These are phyloP conservation scores for Nemapogon koenigi DNA, from an alignment of 2,888 invertebrate genomes.

Conservation along the genomic window DNA sequence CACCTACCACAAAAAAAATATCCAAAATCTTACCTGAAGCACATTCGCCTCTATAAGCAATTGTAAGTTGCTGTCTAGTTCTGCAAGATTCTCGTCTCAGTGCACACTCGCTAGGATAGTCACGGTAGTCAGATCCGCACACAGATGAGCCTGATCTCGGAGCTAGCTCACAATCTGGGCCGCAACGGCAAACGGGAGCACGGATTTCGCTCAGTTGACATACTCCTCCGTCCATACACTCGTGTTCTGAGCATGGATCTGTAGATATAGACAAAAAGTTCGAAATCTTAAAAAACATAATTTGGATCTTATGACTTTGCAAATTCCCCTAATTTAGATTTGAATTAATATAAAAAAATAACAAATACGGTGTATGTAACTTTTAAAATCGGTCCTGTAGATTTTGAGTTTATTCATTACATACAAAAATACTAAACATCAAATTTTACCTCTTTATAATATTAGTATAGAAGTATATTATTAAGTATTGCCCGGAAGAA, in stretches of 20 bases:
- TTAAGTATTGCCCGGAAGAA: no score
- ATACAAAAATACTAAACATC: no score
- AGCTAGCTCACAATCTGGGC: conserved; percentile 77
- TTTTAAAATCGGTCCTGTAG: no score
- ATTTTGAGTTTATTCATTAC: no score
- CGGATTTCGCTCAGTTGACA: conserved; percentile 84
- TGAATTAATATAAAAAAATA: no score
- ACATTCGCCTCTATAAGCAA: conserved; percentile 84
- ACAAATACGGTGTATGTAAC: no score
- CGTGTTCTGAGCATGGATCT: conserved; percentile 86
- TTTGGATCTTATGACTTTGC: no score
- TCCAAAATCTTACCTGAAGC: conserved; percentile 68
- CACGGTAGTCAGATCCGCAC: conserved; percentile 80
- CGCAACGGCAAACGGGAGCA: conserved; percentile 80
- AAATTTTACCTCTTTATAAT: no score
- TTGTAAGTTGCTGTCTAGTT: conserved; percentile 73
- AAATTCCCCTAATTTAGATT: no score
- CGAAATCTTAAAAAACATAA: no score
- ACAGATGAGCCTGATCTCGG: conserved; percentile 72
- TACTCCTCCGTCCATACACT: conserved; percentile 79
- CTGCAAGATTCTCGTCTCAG: conserved; percentile 81
- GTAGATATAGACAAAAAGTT: no score
- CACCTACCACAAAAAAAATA: neutral
- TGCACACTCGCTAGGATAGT: conserved; percentile 83
- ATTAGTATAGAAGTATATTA: no score